A percentile compares a stretch with the other conserved stretches of the same genome.
These are phyloP conservation scores for Acronicta psi DNA, from an alignment of 2,888 invertebrate species.

Conservation along the genomic window DNA sequence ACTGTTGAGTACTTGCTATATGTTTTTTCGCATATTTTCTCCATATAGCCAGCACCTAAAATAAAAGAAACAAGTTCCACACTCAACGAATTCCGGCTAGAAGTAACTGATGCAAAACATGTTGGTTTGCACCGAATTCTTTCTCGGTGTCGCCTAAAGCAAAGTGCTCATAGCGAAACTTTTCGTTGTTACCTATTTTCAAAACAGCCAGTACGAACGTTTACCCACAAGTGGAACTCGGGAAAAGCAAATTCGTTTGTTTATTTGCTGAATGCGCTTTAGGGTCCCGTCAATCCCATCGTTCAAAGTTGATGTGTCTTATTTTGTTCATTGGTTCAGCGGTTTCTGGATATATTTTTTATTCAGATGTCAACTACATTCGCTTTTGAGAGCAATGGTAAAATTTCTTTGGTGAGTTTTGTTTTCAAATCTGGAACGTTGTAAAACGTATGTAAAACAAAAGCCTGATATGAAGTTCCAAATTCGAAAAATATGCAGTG, in stretches of 20 bases:
- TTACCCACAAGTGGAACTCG: constrained; percentile 47
- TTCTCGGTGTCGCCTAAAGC: constrained; percentile 12
- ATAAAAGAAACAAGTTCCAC: not conserved
- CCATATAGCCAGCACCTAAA: not conserved
- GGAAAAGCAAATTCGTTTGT: constrained; percentile 49
- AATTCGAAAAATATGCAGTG: no score
- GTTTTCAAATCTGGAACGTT: not conserved
- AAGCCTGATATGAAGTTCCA: no score
- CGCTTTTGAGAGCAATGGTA: not conserved
- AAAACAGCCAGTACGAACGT: constrained; percentile 40
- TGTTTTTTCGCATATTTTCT: not conserved
- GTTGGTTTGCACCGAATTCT: constrained; percentile 25
- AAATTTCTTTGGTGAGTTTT: not conserved
- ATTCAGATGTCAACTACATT: not conserved
- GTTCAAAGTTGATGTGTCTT: not conserved
- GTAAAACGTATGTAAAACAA: no score
- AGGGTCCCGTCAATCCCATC: constrained; percentile 17
- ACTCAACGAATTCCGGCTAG: constrained; percentile 1
- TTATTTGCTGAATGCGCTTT: constrained; percentile 47
- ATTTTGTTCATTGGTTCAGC: constrained; percentile 2
- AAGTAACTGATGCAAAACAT: constrained; percentile 13
- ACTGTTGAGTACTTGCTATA: not conserved
- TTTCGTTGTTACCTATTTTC: constrained; percentile 48
- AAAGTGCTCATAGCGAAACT: constrained; percentile 35
- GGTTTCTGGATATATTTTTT: not conserved